Evolutionary conservation across 2,113 vertebrate species (phyloP).

Genomic region (Callaeas wilsoni): DNA sequence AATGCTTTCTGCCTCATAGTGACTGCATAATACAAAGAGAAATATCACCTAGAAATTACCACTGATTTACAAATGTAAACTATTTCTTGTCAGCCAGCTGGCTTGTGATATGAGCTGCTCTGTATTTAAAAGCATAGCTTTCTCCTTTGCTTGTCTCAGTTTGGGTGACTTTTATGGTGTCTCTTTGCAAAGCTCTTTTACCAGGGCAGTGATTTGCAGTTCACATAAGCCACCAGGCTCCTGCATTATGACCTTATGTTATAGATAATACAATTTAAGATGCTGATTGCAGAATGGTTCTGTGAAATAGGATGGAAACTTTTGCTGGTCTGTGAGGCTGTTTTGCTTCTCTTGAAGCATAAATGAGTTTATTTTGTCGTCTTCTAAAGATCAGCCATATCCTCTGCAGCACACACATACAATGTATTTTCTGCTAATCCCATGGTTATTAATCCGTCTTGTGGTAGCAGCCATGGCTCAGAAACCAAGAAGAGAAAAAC

Average conservation of each 20-base stretch:
- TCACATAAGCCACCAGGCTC: not conserved
- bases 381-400: not conserved
- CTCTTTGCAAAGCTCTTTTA: conserved; percentile 13
- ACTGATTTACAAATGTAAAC: not conserved
- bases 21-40: not conserved
- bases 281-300: not conserved
- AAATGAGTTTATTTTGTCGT: not conserved
- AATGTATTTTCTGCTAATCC: not conserved
- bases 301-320: conserved; percentile 35
- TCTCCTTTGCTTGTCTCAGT: not conserved
- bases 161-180: not conserved
- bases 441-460: not conserved
- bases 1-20: not conserved
- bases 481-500: not conserved
- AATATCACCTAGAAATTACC: not conserved
- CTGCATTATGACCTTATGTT: conserved; percentile 16
- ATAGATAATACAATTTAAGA: conserved; percentile 49
- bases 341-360: not conserved
- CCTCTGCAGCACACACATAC: not conserved
- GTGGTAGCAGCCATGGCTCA: not conserved
- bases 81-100: not conserved
- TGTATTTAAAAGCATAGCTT: not conserved
- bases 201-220: conserved; percentile 8
- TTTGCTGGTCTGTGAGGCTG: not conserved
- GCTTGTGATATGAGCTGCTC: not conserved